These are phyloP conservation scores for Maccullochella peelii DNA, from an alignment of 2,113 vertebrate species.

Conservation along the genomic window DNA sequence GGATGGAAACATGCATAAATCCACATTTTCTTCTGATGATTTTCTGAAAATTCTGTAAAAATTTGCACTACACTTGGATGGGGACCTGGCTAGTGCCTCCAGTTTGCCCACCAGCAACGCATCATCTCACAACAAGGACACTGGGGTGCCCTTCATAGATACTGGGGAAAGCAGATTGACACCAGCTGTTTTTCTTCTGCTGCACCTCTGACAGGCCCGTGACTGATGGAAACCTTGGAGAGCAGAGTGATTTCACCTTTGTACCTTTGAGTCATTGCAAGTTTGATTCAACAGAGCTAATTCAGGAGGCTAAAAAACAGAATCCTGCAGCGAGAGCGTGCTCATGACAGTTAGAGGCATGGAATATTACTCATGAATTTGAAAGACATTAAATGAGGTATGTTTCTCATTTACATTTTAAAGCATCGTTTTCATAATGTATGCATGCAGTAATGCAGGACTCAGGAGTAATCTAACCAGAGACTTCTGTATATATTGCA, in stretches of 20 bases:
- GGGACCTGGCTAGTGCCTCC: not conserved
- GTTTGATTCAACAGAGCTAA: slow-evolving; percentile 26
- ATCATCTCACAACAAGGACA: slow-evolving; percentile 5
- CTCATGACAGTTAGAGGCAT: not conserved
- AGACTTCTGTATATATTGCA: not conserved
- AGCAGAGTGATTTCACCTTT: slow-evolving; percentile 12
- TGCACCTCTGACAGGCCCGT: not conserved
- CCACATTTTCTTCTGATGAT: not conserved
- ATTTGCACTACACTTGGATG: not conserved
- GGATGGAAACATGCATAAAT: not conserved
- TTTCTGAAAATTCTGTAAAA: not conserved
- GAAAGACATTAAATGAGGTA: slow-evolving; percentile 26
- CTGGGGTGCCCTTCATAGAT: not conserved
- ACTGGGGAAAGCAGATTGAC: not conserved
- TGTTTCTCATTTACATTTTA: slow-evolving; percentile 56
- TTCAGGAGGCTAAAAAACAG: slow-evolving; percentile 20
- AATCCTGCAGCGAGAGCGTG: not conserved
- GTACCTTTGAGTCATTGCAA: not conserved
- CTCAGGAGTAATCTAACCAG: not conserved
- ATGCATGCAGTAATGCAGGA: slow-evolving; percentile 17
- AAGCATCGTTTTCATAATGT: slow-evolving; percentile 24
- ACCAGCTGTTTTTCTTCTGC: slow-evolving; percentile 1
- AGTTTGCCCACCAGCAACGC: not conserved
- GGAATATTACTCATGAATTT: slow-evolving; percentile 16
- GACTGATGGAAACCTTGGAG: slow-evolving; percentile 6